Conservation (phyloP, 2,113 vertebrate genomes). For the Pantherophis guttatus region DNA sequence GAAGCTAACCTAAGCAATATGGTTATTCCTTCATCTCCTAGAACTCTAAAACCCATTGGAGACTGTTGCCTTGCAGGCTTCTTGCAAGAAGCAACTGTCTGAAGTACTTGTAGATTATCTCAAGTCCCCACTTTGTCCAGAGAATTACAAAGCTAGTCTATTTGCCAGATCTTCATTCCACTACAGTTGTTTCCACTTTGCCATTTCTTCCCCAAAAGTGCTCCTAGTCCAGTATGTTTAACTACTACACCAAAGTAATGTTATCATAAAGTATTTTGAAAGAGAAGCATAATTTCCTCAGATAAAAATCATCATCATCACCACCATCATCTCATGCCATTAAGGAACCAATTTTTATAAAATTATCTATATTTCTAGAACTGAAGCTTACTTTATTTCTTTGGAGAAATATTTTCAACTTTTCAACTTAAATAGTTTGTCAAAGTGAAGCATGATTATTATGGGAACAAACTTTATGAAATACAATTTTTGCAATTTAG, state of each 20-base stretch:
- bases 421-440: neutral
- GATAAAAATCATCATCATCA: conserved; percentile 26
- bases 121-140: too few relatives aligned
- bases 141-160: neutral
- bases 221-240: neutral
- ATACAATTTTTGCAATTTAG: neutral
- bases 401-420: neutral
- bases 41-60: neutral
- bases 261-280: neutral
- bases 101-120: too few relatives aligned
- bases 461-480: neutral
- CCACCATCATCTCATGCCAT: conserved; percentile 12
- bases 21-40: neutral
- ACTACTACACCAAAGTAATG: neutral
- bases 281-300: conserved; percentile 30
- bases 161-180: neutral
- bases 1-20: neutral
- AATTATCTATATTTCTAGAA: conserved; percentile 40
- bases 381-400: neutral
- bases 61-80: neutral
- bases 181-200: neutral
- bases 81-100: neutral
- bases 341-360: conserved; percentile 33
- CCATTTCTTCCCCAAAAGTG: neutral
- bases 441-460: neutral